Base-by-base conservation (phyloP, 2,113 vertebrate species). In the Capra hircus region DNA sequence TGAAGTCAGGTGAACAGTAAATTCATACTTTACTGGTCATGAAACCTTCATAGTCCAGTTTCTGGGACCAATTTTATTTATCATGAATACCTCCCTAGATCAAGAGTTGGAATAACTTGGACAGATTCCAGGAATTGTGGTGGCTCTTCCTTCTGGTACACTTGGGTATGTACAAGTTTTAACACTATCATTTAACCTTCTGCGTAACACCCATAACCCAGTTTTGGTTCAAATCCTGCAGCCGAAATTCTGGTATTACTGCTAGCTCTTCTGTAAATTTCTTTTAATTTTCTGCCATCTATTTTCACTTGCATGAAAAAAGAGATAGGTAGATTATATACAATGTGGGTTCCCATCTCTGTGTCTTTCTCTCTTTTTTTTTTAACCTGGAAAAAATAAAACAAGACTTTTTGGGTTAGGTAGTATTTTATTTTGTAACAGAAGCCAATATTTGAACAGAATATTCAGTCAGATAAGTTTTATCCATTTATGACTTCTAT, bases 391-490 rank as follows among this genome's bases (percentile, higher is more conserved):
- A 53, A 52, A 48, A 94, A 86, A 67, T 40, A 48, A 86, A 91
- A 33, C 28, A n/a, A 40, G 15, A 4, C 40, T 96, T 87, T 60
- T 21, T 25, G 19, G 28, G 71, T 77, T 43, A 55, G 27, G 10
- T 59, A 85, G 33, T 77, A 88, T 93, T 97, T 94, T 77, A 82
- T 85, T 86, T 94, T 91, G 55, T 78, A 60, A 53, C 48, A 62
- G 62, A 91, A 55, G 83, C 16, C 33, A 86, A 64, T 86, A 91
- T 91, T 93, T 95, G 59, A 92, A 19, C 28, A 19, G 67, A 94
- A 94, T 92, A 88, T 77, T 92, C 43, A 88, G 33, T 94, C 27
- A 91, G 53, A 95, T 28, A 94, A 67, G 7, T 97, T 91, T 96
- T 94, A 81, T 40, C 30, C 6, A 11, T 80, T 82, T 81, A 45